These are phyloP conservation scores for Apus apus DNA, from an alignment of 2,113 vertebrate species.

Conservation along the genomic window DNA sequence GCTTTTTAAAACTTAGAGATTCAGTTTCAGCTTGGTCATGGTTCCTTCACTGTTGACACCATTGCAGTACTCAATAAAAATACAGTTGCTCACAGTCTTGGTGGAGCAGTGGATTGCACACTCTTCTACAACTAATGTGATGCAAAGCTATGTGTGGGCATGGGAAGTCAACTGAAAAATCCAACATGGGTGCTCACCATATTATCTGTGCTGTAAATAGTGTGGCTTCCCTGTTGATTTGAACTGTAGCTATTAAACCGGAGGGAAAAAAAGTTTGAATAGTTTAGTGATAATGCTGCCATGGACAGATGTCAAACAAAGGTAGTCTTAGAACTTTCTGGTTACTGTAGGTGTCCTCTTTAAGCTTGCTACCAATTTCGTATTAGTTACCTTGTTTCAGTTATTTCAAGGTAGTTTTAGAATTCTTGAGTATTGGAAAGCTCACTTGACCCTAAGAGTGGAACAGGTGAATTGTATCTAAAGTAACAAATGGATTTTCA, in stretches of 20 bases:
- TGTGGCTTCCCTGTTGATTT: neutral
- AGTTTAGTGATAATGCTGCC: accelerated
- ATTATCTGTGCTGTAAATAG: neutral
- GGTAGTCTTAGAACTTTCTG: neutral
- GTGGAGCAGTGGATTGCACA: neutral
- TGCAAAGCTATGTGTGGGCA: neutral
- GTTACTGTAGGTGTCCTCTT: neutral
- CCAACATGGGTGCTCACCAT: accelerated
- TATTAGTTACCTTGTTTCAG: neutral
- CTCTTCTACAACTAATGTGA: accelerated
- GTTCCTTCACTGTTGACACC: neutral
- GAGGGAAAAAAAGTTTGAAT: neutral
- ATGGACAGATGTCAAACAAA: neutral
- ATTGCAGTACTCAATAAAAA: neutral
- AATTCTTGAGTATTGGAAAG: neutral
- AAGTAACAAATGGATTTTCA: neutral
- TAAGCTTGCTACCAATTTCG: neutral
- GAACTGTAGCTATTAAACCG: neutral
- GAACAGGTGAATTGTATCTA: neutral
- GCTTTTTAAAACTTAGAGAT: neutral
- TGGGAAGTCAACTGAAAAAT: neutral
- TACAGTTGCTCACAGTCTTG: accelerated
- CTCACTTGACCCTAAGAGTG: neutral
- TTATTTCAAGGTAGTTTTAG: neutral
- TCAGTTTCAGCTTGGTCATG: neutral